phyloP scores from a whole-genome alignment of 2,113 vertebrate species.

The Oreochromis tanganicae region DNA sequence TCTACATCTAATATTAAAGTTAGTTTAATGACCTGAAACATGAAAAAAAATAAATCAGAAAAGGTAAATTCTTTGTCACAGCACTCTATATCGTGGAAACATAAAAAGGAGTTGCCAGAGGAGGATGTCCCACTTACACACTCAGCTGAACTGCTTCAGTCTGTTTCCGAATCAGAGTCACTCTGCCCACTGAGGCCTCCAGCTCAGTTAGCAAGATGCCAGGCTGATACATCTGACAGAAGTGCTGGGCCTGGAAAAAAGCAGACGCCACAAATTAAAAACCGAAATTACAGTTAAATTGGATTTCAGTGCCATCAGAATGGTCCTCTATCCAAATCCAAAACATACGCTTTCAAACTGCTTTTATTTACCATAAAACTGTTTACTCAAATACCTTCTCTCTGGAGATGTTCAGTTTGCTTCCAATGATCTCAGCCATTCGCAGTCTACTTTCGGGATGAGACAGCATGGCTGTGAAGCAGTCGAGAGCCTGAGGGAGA shows the following conservation, averaged over 20 bases:
- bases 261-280: not conserved
- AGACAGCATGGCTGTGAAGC: conserved; percentile 94
- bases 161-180: conserved; percentile 75
- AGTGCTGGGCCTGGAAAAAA: conserved; percentile 79
- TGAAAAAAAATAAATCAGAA: not conserved
- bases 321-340: not conserved
- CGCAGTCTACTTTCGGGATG: conserved; percentile 74
- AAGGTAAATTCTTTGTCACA: not conserved
- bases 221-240: conserved; percentile 90
- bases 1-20: not conserved
- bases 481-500: conserved; percentile 84
- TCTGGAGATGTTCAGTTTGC: conserved; percentile 91
- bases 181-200: conserved; percentile 83
- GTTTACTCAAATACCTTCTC: conserved; percentile 78
- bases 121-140: conserved; percentile 71
- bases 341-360: not conserved
- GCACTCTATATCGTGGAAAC: not conserved
- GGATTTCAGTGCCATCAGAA: not conserved
- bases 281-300: not conserved
- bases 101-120: not conserved
- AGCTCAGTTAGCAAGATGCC: conserved; percentile 79
- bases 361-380: not conserved
- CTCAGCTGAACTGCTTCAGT: conserved; percentile 70
- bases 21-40: not conserved
- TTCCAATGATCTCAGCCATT: conserved; percentile 91